Evolutionary conservation across 2,113 vertebrate genomes (phyloP), one percentile per base, ranked within the genome.

Genomic region (Corythornis cristatus): DNA sequence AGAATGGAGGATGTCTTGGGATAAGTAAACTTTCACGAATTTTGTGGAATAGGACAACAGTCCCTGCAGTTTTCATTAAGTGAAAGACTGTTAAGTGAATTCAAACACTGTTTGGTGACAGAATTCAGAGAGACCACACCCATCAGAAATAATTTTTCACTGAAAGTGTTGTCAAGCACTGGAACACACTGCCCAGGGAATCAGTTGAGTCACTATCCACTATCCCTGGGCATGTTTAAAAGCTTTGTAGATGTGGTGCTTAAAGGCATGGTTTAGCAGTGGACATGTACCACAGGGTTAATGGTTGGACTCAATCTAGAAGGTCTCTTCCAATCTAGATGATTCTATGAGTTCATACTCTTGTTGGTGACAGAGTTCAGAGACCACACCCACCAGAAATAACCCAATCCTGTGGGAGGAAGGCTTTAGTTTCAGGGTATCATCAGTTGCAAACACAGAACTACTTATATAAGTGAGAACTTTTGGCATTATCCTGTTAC

Each of bases 391-490:
- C 7, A 31, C 37, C 5, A 66, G 25, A 86, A 73, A 8, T 62
- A 70, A 3, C 1, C 12, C 15, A 48, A 0, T 31, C 13, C 14
- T 57, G 21, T 9, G 48, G 11, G 19, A 7, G 23, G 14, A 43
- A 65, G 40, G 18, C 8, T 71, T 78, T 75, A 9, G 10, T 72
- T 84, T 82, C 45, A 65, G 54, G 8, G 20, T 82, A 40, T 75
- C 28, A 40, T 40, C 17, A 43, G 2, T 22, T 81, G 35, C 23
- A 45, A 84, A 60, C 9, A 20, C 7, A 46, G 11, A 78, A 40
- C 29, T 75, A 19, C 9, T 16, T 15, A 40, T 3, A 21, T 40
- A 21, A 35, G 23, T 50, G 21, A 51, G 1, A 62, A 29, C 65
- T 25, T 35, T 22, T 3, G 12, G 14, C 16, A 3, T 70, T 89